Evolutionary conservation across 2,797 vertebrate genomes (phyloP), one percentile per base, ranked within the genome.

Genomic region (Crypturellus tataupa): DNA sequence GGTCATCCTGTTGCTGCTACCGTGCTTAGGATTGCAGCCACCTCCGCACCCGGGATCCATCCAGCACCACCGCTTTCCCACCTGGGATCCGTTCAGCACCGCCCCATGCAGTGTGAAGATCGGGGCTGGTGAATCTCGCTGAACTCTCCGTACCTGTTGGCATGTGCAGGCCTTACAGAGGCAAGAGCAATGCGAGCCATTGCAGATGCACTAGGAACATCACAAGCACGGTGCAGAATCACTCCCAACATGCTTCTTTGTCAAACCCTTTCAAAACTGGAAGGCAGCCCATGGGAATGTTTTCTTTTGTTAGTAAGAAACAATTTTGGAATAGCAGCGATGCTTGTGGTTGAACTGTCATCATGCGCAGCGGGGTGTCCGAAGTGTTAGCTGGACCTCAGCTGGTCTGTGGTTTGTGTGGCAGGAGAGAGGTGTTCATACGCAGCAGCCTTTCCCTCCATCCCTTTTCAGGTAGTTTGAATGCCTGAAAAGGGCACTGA

Each of bases 181-280:
- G 73, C 80, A 87, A 92, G 75, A 77, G 79, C 72, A 77, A 71
- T 64, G 63, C 94, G 49, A 89, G 94, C 92, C 89, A 80, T 89
- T 92, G 23, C 53, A 77, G 71, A 89, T 77, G 55, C 81, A 89
- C 88, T 16, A 79, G 60, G 63, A 87, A 71, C 76, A 79, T 90
- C 62, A 62, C 58, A 77, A 73, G 27, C n/a, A 68, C 55, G 85
- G 31, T 64, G 12, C 8, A 59, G 80, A 94, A 42, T 79, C 46
- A 46, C 80, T 91, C 68, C 58, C 76, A 80, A 88, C 71, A 21
- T 18, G 24, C 35, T 90, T 75, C 14, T 31, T 80, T 75, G 60
- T 90, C 46, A 93, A 87, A 91, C 83, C 80, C 27, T 64, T 73
- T 82, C 86, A 88, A 83, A 73, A 63, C 19, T 59, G 39, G 37